Conservation (phyloP, 2,888 invertebrate species). For the Luperina nickerlii region DNA sequence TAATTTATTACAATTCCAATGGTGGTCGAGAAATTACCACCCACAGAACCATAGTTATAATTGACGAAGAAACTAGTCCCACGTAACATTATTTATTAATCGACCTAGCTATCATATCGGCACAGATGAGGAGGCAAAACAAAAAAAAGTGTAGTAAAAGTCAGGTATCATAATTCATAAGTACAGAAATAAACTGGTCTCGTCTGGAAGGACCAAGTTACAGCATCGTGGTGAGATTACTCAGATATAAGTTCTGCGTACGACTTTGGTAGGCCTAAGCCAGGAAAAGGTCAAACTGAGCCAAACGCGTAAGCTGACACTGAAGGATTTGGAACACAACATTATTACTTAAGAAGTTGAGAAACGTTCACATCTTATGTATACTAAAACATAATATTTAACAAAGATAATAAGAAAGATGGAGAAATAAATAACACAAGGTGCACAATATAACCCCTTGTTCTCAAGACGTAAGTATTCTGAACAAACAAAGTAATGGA, state of each 20-base stretch:
- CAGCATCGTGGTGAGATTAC: conserved; percentile 32
- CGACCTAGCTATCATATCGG: neutral
- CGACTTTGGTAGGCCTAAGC: conserved; percentile 36
- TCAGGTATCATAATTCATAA: neutral
- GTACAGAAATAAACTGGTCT: conserved; percentile 38
- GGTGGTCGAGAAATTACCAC: neutral
- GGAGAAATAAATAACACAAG: conserved; percentile 23
- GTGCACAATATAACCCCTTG: conserved; percentile 49
- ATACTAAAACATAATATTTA: conserved; percentile 27
- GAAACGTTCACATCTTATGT: neutral
- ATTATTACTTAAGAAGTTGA: conserved; percentile 20
- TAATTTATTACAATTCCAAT: neutral
- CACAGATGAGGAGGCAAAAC: neutral
- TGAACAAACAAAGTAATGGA: conserved; percentile 53
- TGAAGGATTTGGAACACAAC: conserved; percentile 43
- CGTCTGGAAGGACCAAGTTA: neutral
- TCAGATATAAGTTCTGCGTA: conserved; percentile 31
- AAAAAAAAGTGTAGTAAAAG: neutral
- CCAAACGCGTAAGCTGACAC: conserved; percentile 27
- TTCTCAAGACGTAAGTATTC: conserved; percentile 32
- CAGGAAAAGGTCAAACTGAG: conserved; percentile 31
- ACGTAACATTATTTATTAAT: neutral
- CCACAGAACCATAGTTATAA: neutral
- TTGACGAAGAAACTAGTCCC: neutral
- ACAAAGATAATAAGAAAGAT: conserved; percentile 23